phyloP scores from a whole-genome alignment of 2,797 vertebrate species.

The Sibirionetta formosa region DNA sequence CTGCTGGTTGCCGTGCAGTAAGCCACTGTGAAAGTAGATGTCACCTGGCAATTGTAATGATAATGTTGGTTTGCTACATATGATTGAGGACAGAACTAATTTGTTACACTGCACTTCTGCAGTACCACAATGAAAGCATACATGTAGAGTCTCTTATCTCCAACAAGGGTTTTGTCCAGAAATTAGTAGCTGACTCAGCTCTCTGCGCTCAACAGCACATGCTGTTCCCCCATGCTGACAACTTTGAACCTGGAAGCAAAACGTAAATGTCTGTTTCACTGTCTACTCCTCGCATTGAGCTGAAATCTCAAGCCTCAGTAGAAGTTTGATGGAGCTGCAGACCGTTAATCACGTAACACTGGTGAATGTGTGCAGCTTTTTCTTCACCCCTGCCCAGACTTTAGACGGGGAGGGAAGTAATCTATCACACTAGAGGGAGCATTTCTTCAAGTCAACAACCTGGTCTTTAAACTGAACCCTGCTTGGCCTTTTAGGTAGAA shows the following conservation, averaged over 20 bases:
- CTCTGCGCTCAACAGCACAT: background rate
- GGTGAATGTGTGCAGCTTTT: background rate
- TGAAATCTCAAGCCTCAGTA: background rate
- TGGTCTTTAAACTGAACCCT: background rate
- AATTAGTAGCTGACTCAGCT: background rate
- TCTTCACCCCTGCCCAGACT: background rate
- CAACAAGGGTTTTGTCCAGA: background rate
- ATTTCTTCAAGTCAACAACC: background rate
- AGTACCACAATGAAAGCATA: background rate
- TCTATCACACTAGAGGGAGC: background rate
- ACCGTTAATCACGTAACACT: background rate
- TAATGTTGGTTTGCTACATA: background rate
- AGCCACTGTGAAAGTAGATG: background rate
- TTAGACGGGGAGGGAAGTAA: background rate
- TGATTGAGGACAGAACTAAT: background rate
- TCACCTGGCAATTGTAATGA: background rate
- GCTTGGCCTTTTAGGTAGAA: no score
- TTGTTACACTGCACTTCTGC: background rate
- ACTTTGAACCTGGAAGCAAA: background rate
- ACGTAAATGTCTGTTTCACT: background rate
- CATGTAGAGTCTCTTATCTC: background rate
- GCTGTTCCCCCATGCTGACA: background rate
- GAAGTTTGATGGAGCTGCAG: background rate
- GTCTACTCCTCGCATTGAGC: background rate
- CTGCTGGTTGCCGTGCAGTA: background rate